Conservation (phyloP, 2,888 invertebrate species). For the Chorisops tibialis region DNA sequence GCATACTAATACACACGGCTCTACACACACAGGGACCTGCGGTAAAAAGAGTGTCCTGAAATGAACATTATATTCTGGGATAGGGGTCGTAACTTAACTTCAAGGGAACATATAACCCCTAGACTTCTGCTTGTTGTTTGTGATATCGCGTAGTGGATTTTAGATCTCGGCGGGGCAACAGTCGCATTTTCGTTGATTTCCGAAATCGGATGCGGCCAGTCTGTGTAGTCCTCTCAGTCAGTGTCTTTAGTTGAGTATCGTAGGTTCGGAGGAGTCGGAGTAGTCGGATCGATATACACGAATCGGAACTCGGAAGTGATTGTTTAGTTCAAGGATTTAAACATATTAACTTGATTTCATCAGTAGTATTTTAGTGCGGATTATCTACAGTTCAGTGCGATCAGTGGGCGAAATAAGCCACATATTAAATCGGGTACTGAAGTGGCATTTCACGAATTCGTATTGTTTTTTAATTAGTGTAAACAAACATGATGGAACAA, state of each 20-base stretch:
- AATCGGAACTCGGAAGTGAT: no score
- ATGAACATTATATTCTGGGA: background rate
- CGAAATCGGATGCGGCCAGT: background rate
- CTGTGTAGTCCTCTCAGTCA: slow-evolving; percentile 7
- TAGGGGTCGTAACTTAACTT: slow-evolving; percentile 1
- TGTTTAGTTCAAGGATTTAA: no score
- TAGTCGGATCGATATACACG: no score
- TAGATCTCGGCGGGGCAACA: background rate
- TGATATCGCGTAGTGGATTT: slow-evolving; percentile 11
- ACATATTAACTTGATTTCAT: no score
- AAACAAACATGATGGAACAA: slow-evolving; percentile 28
- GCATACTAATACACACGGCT: background rate
- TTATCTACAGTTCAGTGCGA: no score
- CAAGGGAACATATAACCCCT: background rate
- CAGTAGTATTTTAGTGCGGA: no score
- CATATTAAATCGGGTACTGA: no score
- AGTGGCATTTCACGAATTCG: background rate
- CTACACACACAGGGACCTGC: slow-evolving; percentile 1
- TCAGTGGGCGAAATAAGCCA: no score
- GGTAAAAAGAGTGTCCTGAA: background rate
- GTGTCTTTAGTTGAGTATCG: background rate
- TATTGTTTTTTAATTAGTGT: slow-evolving; percentile 8
- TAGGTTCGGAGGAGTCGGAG: no score
- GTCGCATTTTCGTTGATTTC: slow-evolving; percentile 8
- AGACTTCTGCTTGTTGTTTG: slow-evolving; percentile 4